phyloP scores from a whole-genome alignment of 2,888 invertebrate species.

The Flabesymbios commensalis region DNA sequence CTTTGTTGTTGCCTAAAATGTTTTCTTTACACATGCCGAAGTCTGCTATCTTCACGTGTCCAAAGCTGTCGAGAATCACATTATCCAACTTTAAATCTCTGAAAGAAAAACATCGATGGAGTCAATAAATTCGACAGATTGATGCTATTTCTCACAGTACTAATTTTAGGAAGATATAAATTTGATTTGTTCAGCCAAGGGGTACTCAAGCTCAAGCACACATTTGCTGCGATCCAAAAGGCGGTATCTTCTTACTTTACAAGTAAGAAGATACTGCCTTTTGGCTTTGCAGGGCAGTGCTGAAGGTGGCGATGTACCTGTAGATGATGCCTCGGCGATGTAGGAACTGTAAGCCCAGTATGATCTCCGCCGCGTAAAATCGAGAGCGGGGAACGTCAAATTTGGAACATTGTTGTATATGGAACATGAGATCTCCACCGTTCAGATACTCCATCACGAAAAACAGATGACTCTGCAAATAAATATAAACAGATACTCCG shows the following conservation, averaged over 20 bases:
- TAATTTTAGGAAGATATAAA: too few species aligned
- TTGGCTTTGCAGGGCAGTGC: too few species aligned
- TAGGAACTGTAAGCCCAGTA: slow-evolving; percentile 92
- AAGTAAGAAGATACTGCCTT: too few species aligned
- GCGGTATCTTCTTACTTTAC: not conserved
- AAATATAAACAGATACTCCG: too few species aligned
- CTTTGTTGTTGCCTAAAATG: slow-evolving; percentile 92
- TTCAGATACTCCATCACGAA: slow-evolving; percentile 99
- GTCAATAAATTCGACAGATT: too few species aligned
- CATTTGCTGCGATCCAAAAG: too few species aligned
- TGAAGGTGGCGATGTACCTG: slow-evolving; percentile 72
- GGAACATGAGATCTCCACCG: slow-evolving; percentile 99
- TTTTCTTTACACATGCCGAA: slow-evolving; percentile 99
- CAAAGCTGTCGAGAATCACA: slow-evolving; percentile 92
- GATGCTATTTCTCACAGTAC: too few species aligned
- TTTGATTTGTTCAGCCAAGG: too few species aligned
- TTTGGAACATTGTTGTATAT: slow-evolving; percentile 88
- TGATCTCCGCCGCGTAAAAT: slow-evolving; percentile 98
- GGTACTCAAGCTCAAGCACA: too few species aligned
- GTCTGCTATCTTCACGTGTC: slow-evolving; percentile 97
- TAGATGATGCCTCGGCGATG: slow-evolving; percentile 97
- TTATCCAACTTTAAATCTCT: slow-evolving; percentile 98
- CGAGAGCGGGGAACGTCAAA: slow-evolving; percentile 80
- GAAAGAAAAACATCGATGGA: too few species aligned
- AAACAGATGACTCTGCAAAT: slow-evolving; percentile 88